Evolutionary conservation across 2,888 invertebrate species (phyloP), one percentile per base, ranked within the genome.

Genomic region (Glaucopsyche alexis): DNA sequence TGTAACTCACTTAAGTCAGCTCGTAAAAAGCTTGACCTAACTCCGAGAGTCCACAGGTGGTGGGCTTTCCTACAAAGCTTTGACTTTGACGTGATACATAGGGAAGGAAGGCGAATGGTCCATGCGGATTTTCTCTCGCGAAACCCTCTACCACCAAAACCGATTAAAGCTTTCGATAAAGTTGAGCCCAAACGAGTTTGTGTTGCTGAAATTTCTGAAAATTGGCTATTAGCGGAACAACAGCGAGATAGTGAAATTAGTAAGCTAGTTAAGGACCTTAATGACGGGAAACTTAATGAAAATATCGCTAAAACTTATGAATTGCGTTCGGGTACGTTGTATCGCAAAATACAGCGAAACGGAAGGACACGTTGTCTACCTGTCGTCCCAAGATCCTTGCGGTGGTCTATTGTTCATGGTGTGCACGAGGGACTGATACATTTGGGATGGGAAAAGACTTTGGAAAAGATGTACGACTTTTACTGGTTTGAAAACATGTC

Each of bases 401-500:
- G 67, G 11, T 67, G 67, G 67, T 67, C 67, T 45, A 16, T 67
- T n/a, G 19, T 67, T 67, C n/a, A 67, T 9, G 80, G 78, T 73
- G 65, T 75, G 19, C 81, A 81, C 72, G 79, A 76, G 29, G 77
- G 79, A 52, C 69, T 67, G 6, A 16, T 67, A 8, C 67, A 67
- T 67, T 42, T 67, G 42, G 67, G 67, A 3, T 67, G 67, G 67
- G 75, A 73, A 14, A 75, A 75, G 16, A 75, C 73, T n/a, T 49
- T 73, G 29, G 75, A 75, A 16, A 74, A 74, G 74, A 2, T 74
- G 0, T 76, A 70, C 29, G n/a, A n/a, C n/a, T n/a, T n/a, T n/a
- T 50, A 78, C 50, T 80, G 80, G 81, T 82, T 81, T 40, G 79
- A 77, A 0, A 45, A 78, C 0, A 79, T 81, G 80, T 52, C 79